Conservation (phyloP, 2,888 invertebrate genomes). For the Nemapogon koenigi region DNA sequence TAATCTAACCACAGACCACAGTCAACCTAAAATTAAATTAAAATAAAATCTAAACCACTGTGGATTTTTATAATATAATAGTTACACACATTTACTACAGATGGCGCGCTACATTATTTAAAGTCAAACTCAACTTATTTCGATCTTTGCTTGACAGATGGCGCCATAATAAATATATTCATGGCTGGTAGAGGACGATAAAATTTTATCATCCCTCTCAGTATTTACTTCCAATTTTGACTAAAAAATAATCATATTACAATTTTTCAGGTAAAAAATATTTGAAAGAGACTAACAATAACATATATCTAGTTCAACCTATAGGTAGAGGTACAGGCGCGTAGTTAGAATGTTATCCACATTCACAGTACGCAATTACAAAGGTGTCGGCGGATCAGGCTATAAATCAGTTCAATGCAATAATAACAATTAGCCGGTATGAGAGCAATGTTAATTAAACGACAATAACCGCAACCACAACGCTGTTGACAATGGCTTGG, state of each 20-base stretch:
- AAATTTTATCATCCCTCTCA: no score
- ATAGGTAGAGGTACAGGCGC: background rate
- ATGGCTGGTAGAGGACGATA: no score
- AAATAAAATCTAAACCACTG: no score
- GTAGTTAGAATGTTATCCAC: slow-evolving; percentile 3
- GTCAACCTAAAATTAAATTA: no score
- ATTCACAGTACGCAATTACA: slow-evolving; percentile 32
- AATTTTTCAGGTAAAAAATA: background rate
- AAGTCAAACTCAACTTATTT: no score
- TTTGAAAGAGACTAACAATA: background rate
- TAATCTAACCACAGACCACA: no score
- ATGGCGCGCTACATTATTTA: no score
- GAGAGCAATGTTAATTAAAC: slow-evolving; percentile 66
- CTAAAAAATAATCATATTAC: background rate
- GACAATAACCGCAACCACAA: slow-evolving; percentile 38
- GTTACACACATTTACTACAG: no score
- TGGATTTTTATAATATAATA: no score
- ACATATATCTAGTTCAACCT: background rate
- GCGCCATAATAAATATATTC: no score
- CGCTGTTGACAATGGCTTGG: slow-evolving; percentile 18
- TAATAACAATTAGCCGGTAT: slow-evolving; percentile 65
- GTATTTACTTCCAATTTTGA: no score
- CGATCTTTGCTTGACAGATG: no score
- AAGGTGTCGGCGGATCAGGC: slow-evolving; percentile 57
- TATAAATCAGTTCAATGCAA: slow-evolving; percentile 62